A percentile compares a stretch with the other conserved stretches of the same genome.
Conservation (phyloP, 1,140 invertebrate species). For the Diorhabda elongata region DNA sequence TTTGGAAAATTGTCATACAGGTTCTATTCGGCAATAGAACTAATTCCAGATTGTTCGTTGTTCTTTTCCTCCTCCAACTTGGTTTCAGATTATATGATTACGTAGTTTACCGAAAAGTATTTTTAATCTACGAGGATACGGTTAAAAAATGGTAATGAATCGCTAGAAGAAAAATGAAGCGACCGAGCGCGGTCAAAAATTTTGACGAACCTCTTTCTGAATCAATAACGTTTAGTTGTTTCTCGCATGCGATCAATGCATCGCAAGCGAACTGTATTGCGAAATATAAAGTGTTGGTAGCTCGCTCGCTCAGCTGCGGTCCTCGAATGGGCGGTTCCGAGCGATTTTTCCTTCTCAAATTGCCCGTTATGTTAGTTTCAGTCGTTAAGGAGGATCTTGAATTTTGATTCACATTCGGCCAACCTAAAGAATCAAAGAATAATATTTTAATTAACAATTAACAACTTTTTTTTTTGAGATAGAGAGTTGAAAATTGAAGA, state of each 20-base stretch:
- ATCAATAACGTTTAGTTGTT: conserved; percentile 61
- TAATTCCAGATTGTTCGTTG: no score
- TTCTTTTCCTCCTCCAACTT: no score
- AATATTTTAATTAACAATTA: neutral
- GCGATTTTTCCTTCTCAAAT: conserved; percentile 24
- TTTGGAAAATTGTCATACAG: no score
- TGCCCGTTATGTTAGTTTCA: conserved; percentile 10
- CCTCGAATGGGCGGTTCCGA: conserved; percentile 34
- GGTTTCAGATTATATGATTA: no score
- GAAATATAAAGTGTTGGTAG: conserved; percentile 40
- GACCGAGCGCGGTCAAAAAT: no score
- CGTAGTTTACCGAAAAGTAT: no score
- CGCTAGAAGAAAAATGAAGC: no score
- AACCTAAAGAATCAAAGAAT: conserved; percentile 16
- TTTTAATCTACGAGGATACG: no score
- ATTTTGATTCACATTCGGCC: conserved; percentile 22
- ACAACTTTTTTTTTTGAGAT: conserved; percentile 4
- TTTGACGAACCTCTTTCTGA: conserved; percentile 48
- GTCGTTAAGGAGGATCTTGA: neutral
- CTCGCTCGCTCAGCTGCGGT: conserved; percentile 36
- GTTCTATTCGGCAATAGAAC: no score
- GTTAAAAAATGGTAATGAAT: no score
- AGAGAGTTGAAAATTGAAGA: neutral
- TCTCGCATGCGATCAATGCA: conserved; percentile 52
- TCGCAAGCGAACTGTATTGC: conserved; percentile 51